Evolutionary conservation across 2,113 vertebrate genomes (phyloP), one percentile per base, ranked within the genome.

Genomic region (Cyprinodon tularosa): DNA sequence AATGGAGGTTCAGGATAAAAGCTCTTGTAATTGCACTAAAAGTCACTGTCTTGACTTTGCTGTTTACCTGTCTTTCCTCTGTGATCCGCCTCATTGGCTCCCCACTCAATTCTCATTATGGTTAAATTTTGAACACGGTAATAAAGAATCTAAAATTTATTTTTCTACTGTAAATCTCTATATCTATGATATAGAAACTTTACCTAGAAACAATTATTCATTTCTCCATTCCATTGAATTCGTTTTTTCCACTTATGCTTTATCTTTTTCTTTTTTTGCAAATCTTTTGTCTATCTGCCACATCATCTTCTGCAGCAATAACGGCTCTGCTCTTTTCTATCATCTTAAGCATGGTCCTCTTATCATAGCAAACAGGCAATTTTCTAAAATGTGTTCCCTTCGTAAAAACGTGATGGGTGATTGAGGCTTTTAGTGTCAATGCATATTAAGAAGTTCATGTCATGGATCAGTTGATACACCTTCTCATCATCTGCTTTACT

Each of bases 21-120:
- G 84, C 81, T 77, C 84, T 71, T 80, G 67, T 88, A 89, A 89
- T 91, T 81, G 88, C 77, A 72, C 81, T 60, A 86, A 83, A 89
- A 91, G 85, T 79, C 73, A 82, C 76, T 61, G 67, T 79, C 62
- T 68, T 47, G 7, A n/a, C 48, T 74, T 57, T 57, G 68, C 69
- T 71, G 47, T 76, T 59, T 84, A 66, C 7, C 20, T 65, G 71
- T 68, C 74, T 69, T 59, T 67, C 62, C 37, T 59, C 64, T 45
- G 15, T 64, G 71, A 39, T 50, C 65, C 44, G 47, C n/a, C 14
- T 80, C 45, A 45, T 66, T 48, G 57, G 42, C 11, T 78, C 57
- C 65, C 44, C 22, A 14, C 39, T 69, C 70, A 76, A 71, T 65
- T 17, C 45, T 71, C 13, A 40, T 1, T 12, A 76, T 68, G 76